phyloP scores from a whole-genome alignment of 2,797 vertebrate genomes.

The Bufotes viridis region DNA sequence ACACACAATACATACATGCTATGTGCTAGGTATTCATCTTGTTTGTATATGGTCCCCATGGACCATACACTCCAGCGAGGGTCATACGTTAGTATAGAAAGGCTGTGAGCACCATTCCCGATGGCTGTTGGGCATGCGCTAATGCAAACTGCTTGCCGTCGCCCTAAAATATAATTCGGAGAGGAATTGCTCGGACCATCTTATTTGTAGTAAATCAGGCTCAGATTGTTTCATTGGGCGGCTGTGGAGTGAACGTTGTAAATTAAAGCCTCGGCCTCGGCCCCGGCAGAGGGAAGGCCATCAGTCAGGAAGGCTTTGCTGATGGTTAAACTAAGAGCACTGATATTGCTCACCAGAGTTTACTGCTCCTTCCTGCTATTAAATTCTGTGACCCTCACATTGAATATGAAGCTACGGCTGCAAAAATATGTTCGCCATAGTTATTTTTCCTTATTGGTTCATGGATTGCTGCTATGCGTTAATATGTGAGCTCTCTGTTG shows the following conservation, averaged over 20 bases:
- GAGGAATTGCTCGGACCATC: conserved; percentile 41
- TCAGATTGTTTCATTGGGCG: conserved; percentile 41
- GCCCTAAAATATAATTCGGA: conserved; percentile 42
- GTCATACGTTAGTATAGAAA: conserved; percentile 48
- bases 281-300: conserved; percentile 14
- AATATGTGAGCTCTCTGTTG: not conserved
- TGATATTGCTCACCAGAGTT: not conserved
- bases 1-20: not conserved
- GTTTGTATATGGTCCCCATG: not conserved
- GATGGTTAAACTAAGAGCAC: not conserved
- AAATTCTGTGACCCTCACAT: not conserved
- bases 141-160: conserved; percentile 31
- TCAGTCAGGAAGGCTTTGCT: not conserved
- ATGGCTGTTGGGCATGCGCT: conserved; percentile 23
- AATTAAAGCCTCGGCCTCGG: conserved; percentile 22
- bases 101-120: conserved; percentile 9
- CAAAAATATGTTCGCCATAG: not conserved
- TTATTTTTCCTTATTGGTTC: not conserved
- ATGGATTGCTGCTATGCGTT: not conserved
- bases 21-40: conserved; percentile 16
- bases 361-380: not conserved
- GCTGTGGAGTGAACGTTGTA: conserved; percentile 18
- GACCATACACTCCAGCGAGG: not conserved
- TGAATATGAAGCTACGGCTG: not conserved
- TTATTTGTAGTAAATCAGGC: conserved; percentile 57